These are phyloP conservation scores for Diorhabda sublineata DNA, from an alignment of 1,140 invertebrate species.

Conservation along the genomic window DNA sequence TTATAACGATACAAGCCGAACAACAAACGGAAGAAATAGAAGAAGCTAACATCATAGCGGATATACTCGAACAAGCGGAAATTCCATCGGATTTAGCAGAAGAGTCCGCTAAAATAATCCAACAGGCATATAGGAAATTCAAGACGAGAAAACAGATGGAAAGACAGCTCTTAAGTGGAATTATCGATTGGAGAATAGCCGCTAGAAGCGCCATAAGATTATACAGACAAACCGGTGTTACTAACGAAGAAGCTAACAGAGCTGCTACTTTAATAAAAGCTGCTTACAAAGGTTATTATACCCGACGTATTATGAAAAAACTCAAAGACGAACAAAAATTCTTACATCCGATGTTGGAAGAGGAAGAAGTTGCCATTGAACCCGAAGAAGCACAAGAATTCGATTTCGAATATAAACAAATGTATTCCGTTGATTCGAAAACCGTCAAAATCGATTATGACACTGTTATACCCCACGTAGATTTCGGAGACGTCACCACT, in stretches of 20 bases:
- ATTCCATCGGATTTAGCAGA: conserved; percentile 45
- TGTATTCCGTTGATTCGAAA: conserved; percentile 5
- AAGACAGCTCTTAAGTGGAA: conserved; percentile 35
- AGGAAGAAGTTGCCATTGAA: conserved; percentile 6
- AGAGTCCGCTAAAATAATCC: conserved; percentile 39
- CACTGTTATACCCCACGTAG: conserved; percentile 28
- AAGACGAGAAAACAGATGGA: conserved; percentile 24
- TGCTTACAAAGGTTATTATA: conserved; percentile 50
- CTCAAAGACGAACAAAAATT: conserved; percentile 3
- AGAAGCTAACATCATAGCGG: conserved; percentile 26
- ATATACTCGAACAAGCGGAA: conserved; percentile 27
- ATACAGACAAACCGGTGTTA: conserved; percentile 47
- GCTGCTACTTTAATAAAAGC: conserved; percentile 48
- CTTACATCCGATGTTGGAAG: conserved; percentile 6
- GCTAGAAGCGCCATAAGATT: conserved; percentile 47
- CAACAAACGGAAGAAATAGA: conserved; percentile 24
- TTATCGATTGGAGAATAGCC: conserved; percentile 51
- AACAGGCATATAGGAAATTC: conserved; percentile 32
- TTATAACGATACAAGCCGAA: not conserved
- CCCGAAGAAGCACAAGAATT: not conserved
- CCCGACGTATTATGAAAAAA: conserved; percentile 26
- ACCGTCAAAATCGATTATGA: conserved; percentile 29
- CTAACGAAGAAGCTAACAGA: conserved; percentile 45
- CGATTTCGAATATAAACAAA: not conserved
- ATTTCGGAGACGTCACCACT: conserved; percentile 21